A percentile compares a stretch with the other conserved stretches of the same genome.
Conservation (phyloP, 2,113 vertebrate species). For the Nesoenas mayeri region DNA sequence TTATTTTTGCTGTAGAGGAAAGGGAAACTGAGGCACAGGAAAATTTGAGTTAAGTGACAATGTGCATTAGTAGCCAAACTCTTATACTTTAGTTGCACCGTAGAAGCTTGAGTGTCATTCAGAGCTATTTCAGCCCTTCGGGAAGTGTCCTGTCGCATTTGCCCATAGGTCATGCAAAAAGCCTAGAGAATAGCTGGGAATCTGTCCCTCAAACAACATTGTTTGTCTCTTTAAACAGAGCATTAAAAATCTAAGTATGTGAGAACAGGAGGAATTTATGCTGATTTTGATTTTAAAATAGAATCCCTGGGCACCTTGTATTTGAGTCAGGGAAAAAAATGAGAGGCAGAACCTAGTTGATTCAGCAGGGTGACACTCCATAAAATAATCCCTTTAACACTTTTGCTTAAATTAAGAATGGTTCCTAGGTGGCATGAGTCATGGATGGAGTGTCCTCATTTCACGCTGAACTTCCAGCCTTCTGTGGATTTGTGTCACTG, state of each 20-base stretch:
- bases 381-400: slow-evolving; percentile 13
- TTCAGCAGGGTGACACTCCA: neutral
- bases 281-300: slow-evolving; percentile 9
- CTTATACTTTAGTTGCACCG: neutral
- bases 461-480: slow-evolving; percentile 67
- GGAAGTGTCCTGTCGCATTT: slow-evolving; percentile 22
- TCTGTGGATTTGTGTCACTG: slow-evolving; percentile 53
- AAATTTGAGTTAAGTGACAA: neutral
- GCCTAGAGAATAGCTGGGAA: neutral
- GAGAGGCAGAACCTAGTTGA: neutral
- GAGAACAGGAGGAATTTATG: neutral
- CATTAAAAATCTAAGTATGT: neutral
- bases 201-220: neutral
- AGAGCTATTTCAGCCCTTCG: slow-evolving; percentile 27
- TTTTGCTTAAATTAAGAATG: slow-evolving; percentile 45
- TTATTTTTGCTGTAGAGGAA: neutral
- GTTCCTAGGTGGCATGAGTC: slow-evolving; percentile 55
- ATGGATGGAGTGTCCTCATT: slow-evolving; percentile 52
- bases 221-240: neutral
- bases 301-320: neutral
- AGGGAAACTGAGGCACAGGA: neutral
- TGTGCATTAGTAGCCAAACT: neutral
- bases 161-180: neutral
- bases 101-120: slow-evolving; percentile 10
- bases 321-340: neutral